phyloP scores from a whole-genome alignment of 2,113 vertebrate species.

The Garra rufa region DNA sequence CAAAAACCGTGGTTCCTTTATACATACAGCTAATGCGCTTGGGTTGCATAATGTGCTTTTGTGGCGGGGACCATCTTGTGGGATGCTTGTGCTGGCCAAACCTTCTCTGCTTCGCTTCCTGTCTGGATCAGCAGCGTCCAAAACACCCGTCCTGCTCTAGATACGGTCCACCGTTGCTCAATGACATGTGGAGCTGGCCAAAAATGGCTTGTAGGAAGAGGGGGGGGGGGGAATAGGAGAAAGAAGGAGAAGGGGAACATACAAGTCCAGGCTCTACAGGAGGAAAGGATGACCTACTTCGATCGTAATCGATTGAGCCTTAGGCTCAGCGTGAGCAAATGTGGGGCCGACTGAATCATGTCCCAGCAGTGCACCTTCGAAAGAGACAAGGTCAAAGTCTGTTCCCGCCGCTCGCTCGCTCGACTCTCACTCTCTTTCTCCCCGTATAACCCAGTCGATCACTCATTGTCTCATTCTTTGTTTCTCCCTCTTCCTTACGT shows the following conservation, averaged over 20 bases:
- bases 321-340: slow-evolving; percentile 53
- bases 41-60: neutral
- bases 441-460: neutral
- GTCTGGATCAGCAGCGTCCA: neutral
- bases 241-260: slow-evolving; percentile 10
- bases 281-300: slow-evolving; percentile 58
- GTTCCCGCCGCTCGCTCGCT: slow-evolving; percentile 1
- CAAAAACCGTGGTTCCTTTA: neutral
- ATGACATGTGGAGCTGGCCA: slow-evolving; percentile 9
- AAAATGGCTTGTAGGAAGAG: neutral
- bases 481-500: neutral
- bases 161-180: slow-evolving; percentile 24
- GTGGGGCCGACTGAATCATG: slow-evolving; percentile 39
- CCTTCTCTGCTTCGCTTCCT: neutral
- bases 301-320: slow-evolving; percentile 55
- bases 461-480: slow-evolving; percentile 14
- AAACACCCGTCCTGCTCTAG: slow-evolving; percentile 8
- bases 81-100: neutral
- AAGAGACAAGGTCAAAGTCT: slow-evolving; percentile 54
- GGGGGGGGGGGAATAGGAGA: slow-evolving; percentile 2
- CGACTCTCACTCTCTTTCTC: slow-evolving; percentile 10
- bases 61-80: slow-evolving; percentile 2
- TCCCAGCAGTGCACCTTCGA: slow-evolving; percentile 40
- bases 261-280: slow-evolving; percentile 21
- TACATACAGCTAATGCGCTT: neutral